Evolutionary conservation across 1,140 invertebrate species (phyloP).

Genomic region (Cyphomyrmex costatus): DNA sequence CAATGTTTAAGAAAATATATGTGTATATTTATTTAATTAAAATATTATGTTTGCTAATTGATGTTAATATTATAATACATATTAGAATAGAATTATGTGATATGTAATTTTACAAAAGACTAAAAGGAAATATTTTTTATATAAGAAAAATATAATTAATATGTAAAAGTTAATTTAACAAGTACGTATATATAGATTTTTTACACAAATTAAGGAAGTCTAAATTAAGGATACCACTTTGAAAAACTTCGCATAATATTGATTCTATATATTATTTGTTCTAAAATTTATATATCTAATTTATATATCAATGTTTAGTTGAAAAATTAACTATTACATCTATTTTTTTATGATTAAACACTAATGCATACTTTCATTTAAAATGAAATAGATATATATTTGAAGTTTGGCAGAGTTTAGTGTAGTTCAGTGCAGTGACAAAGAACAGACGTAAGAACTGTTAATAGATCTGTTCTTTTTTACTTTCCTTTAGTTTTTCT

Average conservation of each 20-base stretch:
- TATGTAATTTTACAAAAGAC: not conserved
- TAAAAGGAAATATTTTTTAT: not conserved
- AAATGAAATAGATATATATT: too few species aligned
- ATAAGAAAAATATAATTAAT: not conserved
- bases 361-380: too few species aligned
- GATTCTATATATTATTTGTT: not conserved
- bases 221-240: not conserved
- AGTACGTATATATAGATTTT: not conserved
- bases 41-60: conserved; percentile 1
- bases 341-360: too few species aligned
- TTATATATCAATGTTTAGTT: not conserved
- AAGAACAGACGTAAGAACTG: too few species aligned
- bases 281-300: not conserved
- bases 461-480: too few species aligned
- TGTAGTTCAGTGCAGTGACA: too few species aligned
- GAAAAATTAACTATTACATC: not conserved
- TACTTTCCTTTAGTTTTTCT: too few species aligned
- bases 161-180: not conserved
- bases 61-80: not conserved
- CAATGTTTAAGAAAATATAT: conserved; percentile 3
- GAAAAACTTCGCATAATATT: not conserved
- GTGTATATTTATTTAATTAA: conserved; percentile 2
- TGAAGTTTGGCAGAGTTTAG: too few species aligned
- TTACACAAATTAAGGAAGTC: too few species aligned
- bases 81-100: not conserved